Percentiles rank a stretch among this genome's conserved stretches.
These are phyloP conservation scores for Rhynchonycteris naso DNA, from an alignment of 2,797 vertebrate species.

Conservation along the genomic window DNA sequence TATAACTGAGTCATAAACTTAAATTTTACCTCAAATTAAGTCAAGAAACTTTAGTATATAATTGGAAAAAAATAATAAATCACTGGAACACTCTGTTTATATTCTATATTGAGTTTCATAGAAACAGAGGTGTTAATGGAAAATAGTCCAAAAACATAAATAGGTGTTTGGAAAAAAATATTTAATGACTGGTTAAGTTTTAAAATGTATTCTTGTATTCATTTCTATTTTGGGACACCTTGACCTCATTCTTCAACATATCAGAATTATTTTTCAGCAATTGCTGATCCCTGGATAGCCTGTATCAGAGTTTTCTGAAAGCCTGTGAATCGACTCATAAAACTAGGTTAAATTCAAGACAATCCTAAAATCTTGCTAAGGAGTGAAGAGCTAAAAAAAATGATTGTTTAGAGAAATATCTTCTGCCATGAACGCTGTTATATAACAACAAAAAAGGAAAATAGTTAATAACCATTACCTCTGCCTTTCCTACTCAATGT, in stretches of 20 bases:
- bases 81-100: background rate
- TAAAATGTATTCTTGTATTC: background rate
- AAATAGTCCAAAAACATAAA: background rate
- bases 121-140: background rate
- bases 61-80: slow-evolving; percentile 12
- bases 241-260: slow-evolving; percentile 52
- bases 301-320: slow-evolving; percentile 14
- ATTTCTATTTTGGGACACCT: slow-evolving; percentile 45
- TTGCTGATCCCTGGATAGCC: background rate
- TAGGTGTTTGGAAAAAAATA: background rate
- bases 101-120: background rate
- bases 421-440: background rate
- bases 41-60: slow-evolving; percentile 13
- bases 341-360: slow-evolving; percentile 43
- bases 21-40: slow-evolving; percentile 1
- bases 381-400: slow-evolving; percentile 54
- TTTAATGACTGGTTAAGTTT: background rate
- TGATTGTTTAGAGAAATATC: background rate
- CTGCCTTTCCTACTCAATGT: background rate
- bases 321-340: slow-evolving; percentile 36
- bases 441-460: background rate
- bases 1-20: background rate
- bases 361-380: slow-evolving; percentile 18
- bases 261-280: slow-evolving; percentile 38
- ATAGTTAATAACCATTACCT: background rate